Percentiles rank a stretch among this genome's conserved stretches.
Evolutionary conservation across 2,113 vertebrate genomes (phyloP).

Genomic region (Crotalus tigris): DNA sequence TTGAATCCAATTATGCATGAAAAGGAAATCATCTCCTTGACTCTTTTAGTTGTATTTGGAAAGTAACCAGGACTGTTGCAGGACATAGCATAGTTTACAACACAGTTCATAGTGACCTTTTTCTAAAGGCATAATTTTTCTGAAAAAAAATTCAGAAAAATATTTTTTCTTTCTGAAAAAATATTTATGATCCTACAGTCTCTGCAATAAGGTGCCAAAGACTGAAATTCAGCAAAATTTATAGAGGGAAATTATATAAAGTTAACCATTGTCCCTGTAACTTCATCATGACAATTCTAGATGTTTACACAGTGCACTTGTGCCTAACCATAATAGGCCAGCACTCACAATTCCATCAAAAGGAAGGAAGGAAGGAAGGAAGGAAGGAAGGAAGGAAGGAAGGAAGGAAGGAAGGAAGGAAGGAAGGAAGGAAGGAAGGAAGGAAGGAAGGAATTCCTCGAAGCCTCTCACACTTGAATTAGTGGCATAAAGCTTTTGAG

Average conservation of each 20-base stretch:
- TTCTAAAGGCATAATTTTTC: neutral
- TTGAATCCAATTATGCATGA: neutral
- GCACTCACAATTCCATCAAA: neutral
- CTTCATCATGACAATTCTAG: too few relatives aligned
- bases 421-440: too few relatives aligned
- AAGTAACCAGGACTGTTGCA: neutral
- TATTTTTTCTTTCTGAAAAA: too few relatives aligned
- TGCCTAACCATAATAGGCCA: neutral
- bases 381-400: too few relatives aligned
- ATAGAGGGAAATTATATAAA: too few relatives aligned
- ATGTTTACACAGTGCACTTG: neutral
- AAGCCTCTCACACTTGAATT: neutral
- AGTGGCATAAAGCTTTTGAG: neutral
- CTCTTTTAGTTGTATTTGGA: neutral
- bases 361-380: neutral
- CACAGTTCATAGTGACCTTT: neutral
- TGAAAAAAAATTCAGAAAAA: too few relatives aligned
- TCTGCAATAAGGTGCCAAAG: too few relatives aligned
- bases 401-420: too few relatives aligned
- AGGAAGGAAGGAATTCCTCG: neutral
- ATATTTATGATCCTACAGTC: too few relatives aligned
- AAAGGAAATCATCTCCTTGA: neutral
- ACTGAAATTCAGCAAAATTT: too few relatives aligned
- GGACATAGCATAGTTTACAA: neutral
- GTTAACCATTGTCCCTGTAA: too few relatives aligned